Evolutionary conservation across 2,888 invertebrate species (phyloP), one percentile per base, ranked within the genome.

Genomic region (Sceliomorpha sp.): DNA sequence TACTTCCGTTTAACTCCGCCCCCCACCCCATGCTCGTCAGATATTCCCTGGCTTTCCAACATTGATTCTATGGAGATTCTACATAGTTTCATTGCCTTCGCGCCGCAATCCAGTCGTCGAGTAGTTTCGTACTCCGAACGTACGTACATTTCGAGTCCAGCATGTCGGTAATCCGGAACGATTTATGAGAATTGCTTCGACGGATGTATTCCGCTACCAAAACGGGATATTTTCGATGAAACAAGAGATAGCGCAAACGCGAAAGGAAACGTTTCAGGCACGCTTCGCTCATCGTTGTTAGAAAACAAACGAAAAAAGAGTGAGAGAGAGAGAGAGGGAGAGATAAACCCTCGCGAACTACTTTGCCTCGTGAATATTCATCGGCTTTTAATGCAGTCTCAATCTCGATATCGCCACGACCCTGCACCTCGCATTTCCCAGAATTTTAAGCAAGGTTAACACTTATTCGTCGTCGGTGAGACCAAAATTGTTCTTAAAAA

Each of bases 301-400:
- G n/a, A n/a, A n/a, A n/a, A n/a, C n/a, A n/a, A n/a, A n/a, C n/a
- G n/a, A n/a, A n/a, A n/a, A n/a, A n/a, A n/a, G n/a, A n/a, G n/a
- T n/a, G n/a, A n/a, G n/a, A n/a, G n/a, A n/a, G n/a, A n/a, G n/a
- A n/a, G n/a, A n/a, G n/a, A n/a, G n/a, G n/a, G n/a, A n/a, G 39
- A 36, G 44, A 68, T 55, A 68, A 48, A 17, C 48, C 36, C 37
- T 59, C 29, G 44, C 14, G 8, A 31, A 44, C 37, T 55, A 42
- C 55, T 32, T 47, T 26, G 29, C 13, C 34, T 42, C 39, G 39
- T 77, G 77, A 77, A 77, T 77, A 77, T 77, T 77, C 75, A 77
- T 70, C 63, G 45, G 15, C 39, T 47, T 55, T 72, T 69, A 73
- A 73, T 70, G 63, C 66, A 72, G 13, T 53, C 40, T 62, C 58